These are phyloP conservation scores for Xanthorhoe spadicearia DNA, from an alignment of 2,888 invertebrate genomes.

Conservation along the genomic window DNA sequence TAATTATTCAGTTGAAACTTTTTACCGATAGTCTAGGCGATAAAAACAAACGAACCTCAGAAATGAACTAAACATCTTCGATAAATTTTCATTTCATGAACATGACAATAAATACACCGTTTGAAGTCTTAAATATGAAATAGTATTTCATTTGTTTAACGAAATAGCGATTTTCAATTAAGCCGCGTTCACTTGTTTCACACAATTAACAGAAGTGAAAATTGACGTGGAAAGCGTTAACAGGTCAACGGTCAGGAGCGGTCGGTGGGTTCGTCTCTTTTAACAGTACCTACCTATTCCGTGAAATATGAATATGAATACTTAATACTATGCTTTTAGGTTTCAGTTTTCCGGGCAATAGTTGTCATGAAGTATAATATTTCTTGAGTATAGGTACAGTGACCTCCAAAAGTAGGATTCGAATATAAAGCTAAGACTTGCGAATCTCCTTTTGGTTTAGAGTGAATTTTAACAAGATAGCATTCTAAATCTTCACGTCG, in stretches of 20 bases:
- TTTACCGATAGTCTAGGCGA: neutral
- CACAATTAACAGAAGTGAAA: conserved; percentile 47
- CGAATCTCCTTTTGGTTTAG: neutral
- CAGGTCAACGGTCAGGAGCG: conserved; percentile 51
- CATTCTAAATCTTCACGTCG: neutral
- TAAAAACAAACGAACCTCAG: neutral
- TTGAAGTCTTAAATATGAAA: neutral
- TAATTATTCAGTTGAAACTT: neutral
- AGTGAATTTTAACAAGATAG: neutral
- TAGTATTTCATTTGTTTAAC: conserved; percentile 7
- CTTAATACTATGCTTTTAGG: neutral
- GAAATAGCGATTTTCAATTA: conserved; percentile 47
- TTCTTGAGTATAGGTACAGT: neutral
- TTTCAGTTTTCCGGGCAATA: neutral
- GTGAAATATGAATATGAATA: conserved; percentile 6
- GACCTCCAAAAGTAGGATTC: neutral
- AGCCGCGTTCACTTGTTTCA: conserved; percentile 41
- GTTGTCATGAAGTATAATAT: neutral
- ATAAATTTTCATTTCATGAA: too few relatives aligned
- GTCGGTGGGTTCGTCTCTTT: conserved; percentile 8
- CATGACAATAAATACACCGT: too few relatives aligned
- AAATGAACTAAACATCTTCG: neutral
- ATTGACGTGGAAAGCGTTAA: conserved; percentile 44
- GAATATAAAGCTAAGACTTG: neutral
- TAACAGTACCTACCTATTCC: neutral